A percentile compares a stretch with the other conserved stretches of the same genome.
Evolutionary conservation across 2,113 vertebrate species (phyloP).

Genomic region (Psettodes erumei): DNA sequence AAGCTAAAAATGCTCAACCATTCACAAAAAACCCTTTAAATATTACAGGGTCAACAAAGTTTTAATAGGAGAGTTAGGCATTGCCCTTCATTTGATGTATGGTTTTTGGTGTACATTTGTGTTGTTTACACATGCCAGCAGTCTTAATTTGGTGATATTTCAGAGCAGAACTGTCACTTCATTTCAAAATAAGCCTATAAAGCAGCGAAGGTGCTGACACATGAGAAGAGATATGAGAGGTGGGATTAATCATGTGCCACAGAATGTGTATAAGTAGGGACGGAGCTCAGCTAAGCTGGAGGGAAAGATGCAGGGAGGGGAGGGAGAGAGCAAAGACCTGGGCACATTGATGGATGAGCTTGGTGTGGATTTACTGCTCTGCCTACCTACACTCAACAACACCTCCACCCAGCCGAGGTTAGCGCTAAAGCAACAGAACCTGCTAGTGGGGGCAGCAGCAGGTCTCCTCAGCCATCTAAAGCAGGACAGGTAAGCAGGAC

Average conservation of each 20-base stretch:
- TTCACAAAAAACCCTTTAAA: slow-evolving; percentile 47
- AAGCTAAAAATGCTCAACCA: slow-evolving; percentile 25
- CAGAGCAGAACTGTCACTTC: slow-evolving; percentile 71
- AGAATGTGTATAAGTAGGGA: slow-evolving; percentile 58
- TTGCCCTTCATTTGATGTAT: slow-evolving; percentile 52
- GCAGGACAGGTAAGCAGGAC: slow-evolving; percentile 29
- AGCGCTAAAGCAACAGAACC: slow-evolving; percentile 38
- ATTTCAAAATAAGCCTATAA: slow-evolving; percentile 76
- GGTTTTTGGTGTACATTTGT: slow-evolving; percentile 55
- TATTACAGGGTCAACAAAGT: slow-evolving; percentile 67
- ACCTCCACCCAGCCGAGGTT: slow-evolving; percentile 27
- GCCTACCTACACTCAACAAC: slow-evolving; percentile 31
- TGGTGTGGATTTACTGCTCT: slow-evolving; percentile 54
- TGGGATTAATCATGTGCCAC: slow-evolving; percentile 73
- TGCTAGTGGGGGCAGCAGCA: slow-evolving; percentile 18
- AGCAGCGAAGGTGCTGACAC: slow-evolving; percentile 74
- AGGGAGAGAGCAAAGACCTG: slow-evolving; percentile 13
- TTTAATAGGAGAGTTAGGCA: slow-evolving; percentile 45
- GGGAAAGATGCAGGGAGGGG: slow-evolving; percentile 23
- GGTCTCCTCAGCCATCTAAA: slow-evolving; percentile 31
- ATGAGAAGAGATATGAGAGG: slow-evolving; percentile 69
- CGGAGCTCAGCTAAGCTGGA: slow-evolving; percentile 53
- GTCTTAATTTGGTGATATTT: slow-evolving; percentile 79
- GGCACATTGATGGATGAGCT: slow-evolving; percentile 61
- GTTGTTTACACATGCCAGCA: slow-evolving; percentile 75